A percentile compares a stretch with the other conserved stretches of the same genome.
Conservation (phyloP, 2,888 invertebrate genomes). For the Limnephilus rhombicus region DNA sequence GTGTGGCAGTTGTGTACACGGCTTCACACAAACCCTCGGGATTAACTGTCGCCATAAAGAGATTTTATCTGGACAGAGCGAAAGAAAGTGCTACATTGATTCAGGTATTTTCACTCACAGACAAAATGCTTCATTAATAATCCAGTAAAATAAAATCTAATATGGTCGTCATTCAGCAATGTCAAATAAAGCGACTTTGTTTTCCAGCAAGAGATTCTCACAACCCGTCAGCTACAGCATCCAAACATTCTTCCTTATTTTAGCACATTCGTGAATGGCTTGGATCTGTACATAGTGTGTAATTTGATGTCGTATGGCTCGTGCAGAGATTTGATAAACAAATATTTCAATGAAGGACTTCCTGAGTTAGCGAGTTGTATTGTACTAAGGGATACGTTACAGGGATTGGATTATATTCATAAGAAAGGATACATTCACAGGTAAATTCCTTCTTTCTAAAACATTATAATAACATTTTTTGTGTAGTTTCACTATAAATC, state of each 20-base stretch:
- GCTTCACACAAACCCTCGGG: constrained; percentile 82
- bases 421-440: constrained; percentile 90
- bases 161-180: constrained; percentile 42
- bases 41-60: constrained; percentile 85
- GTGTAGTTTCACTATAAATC: background rate
- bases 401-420: constrained; percentile 91
- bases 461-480: background rate
- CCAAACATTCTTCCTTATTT: constrained; percentile 86
- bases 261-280: constrained; percentile 87
- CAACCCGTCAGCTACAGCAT: constrained; percentile 88
- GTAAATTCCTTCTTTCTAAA: constrained; percentile 71
- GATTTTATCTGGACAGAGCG: constrained; percentile 85
- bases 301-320: constrained; percentile 93
- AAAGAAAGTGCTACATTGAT: constrained; percentile 80
- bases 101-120: constrained; percentile 71
- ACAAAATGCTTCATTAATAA: background rate
- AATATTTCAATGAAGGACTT: constrained; percentile 87
- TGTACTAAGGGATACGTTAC: constrained; percentile 87
- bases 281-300: constrained; percentile 87
- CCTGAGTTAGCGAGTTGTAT: constrained; percentile 89
- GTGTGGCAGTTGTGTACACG: constrained; percentile 83
- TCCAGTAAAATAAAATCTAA: background rate
- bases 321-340: constrained; percentile 86
- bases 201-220: constrained; percentile 87
- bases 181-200: constrained; percentile 17